Conservation (phyloP, 2,113 vertebrate genomes). For the Zosterops borbonicus region DNA sequence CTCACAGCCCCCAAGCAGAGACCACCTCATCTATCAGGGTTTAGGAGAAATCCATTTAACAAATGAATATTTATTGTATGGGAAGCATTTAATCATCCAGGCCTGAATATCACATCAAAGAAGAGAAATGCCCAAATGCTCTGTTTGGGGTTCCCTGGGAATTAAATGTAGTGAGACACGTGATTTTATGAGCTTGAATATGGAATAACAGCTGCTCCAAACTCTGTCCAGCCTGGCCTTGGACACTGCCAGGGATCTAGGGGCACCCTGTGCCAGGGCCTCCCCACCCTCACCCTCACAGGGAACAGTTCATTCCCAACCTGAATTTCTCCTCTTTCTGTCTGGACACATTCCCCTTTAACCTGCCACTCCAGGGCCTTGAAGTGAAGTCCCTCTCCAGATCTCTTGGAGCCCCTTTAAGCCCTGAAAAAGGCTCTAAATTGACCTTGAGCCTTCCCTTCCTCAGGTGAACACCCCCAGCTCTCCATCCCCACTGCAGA, state of each 20-base stretch:
- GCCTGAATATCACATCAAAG: not conserved
- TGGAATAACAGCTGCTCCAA: not conserved
- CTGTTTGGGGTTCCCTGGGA: not conserved
- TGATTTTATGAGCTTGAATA: not conserved
- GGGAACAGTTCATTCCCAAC: fast-evolving
- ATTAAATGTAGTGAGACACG: too few species aligned
- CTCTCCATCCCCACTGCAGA: not conserved
- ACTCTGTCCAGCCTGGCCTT: not conserved
- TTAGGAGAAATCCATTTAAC: too few species aligned
- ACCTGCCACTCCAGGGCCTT: not conserved
- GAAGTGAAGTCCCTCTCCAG: not conserved
- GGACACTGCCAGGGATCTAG: not conserved
- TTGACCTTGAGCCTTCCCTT: too few species aligned
- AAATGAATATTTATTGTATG: too few species aligned
- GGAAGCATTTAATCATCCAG: not conserved
- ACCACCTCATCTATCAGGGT: too few species aligned
- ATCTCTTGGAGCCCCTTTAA: not conserved
- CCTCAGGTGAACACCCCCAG: not conserved
- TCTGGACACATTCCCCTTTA: not conserved
- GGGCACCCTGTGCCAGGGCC: not conserved
- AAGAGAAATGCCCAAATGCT: not conserved
- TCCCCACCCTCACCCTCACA: fast-evolving
- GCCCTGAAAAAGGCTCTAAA: not conserved
- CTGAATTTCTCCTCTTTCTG: not conserved
- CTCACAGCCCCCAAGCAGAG: too few species aligned